Evolutionary conservation across 2,888 invertebrate species (phyloP), one percentile per base, ranked within the genome.

Genomic region (Drosophila paucipuncta): DNA sequence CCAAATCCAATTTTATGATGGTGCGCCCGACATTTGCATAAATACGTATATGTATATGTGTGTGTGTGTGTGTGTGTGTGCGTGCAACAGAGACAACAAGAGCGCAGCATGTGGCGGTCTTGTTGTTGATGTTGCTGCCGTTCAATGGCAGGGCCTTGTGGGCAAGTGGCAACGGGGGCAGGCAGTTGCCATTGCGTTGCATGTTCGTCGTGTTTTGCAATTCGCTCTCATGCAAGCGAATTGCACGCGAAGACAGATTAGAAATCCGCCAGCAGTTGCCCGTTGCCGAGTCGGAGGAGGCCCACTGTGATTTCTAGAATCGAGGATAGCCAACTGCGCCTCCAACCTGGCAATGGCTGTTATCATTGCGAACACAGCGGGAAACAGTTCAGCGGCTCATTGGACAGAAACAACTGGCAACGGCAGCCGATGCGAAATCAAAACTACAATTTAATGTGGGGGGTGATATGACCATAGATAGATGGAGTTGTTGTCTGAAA

Each of bases 1-100:
- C 90, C 89, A 86, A 90, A 90, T 81, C 82, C 89, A 89, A 91
- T 86, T 88, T 91, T 90, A 90, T 86, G 88, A 85, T 85, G 81
- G 69, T 81, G 73, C 63, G 65, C 60, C 54, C 73, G 68, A 66
- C 80, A 85, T 87, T 78, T 85, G 78, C 87, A 87, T 85, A 80
- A 75, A 72, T 72, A 69, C 78, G 62, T 72, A 33, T 73, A 72
- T 39, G 25, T 53, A 22, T 22, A 22, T 25, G 58, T 43, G 49
- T 55, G 53, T 52, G 60, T 64, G 57, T 39, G 33, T 57, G 41
- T 30, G 58, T 43, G 53, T 55, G 57, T 49, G 52, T 67, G 73
- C 39, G 69, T 75, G 77, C 68, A 70, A 70, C 47, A 76, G 72
- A 64, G 66, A 62, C 54, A 76, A 53, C 77, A 62, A 64, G 30